Evolutionary conservation across 2,113 vertebrate species (phyloP).

Genomic region (Callaeas wilsoni): DNA sequence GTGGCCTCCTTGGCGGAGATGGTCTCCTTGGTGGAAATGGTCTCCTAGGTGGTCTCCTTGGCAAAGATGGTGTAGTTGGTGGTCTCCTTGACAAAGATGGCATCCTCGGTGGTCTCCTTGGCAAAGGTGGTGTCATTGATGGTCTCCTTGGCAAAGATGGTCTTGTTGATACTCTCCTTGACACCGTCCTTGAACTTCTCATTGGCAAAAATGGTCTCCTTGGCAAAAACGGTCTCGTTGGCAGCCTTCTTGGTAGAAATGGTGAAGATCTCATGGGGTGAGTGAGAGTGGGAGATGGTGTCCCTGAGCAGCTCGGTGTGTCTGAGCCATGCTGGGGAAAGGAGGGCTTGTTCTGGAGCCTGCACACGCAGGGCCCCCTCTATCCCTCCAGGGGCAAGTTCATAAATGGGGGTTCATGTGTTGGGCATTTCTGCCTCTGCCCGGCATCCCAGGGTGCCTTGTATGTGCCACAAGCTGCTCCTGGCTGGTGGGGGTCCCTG

Average conservation of each 20-base stretch:
- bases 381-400: neutral
- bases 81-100: neutral
- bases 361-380: neutral
- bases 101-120: neutral
- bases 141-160: neutral
- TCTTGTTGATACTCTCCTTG: conserved; percentile 11
- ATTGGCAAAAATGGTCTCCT: neutral
- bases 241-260: neutral
- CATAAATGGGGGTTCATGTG: neutral
- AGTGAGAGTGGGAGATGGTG: neutral
- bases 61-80: fast-evolving
- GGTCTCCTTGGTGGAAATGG: fast-evolving
- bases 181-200: neutral
- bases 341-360: neutral
- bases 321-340: neutral
- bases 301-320: fast-evolving
- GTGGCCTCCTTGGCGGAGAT: fast-evolving
- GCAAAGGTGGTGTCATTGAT: neutral
- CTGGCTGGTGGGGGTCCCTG: neutral
- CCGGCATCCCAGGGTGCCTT: neutral
- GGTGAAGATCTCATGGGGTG: neutral
- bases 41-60: neutral
- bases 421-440: neutral
- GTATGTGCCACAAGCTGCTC: neutral
- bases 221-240: neutral